These are phyloP conservation scores for Leptestheria dahalacensis DNA, from an alignment of 1,140 invertebrate genomes.

Conservation along the genomic window DNA sequence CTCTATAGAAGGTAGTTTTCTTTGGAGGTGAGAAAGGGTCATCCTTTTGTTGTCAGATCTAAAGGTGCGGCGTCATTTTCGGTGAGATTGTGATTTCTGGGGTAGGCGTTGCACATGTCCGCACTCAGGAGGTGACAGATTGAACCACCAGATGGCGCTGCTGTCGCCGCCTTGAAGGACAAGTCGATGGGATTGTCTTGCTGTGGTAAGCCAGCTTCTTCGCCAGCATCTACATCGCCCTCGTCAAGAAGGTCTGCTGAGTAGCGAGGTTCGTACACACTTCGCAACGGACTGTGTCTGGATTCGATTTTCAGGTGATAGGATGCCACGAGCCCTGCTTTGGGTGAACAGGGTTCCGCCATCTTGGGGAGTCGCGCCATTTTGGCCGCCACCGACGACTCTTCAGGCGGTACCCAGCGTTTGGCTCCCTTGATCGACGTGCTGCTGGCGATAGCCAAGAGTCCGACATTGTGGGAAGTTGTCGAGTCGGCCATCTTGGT, in stretches of 20 bases:
- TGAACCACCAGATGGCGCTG: not conserved
- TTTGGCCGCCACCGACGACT: not conserved
- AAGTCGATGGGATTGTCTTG: not conserved
- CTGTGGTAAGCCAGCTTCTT: not conserved
- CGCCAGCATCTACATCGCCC: not conserved
- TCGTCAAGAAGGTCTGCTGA: not conserved
- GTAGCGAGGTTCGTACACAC: not conserved
- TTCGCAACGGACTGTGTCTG: not conserved
- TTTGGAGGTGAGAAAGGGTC: not conserved
- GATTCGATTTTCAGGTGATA: not conserved
- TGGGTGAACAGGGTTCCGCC: not conserved
- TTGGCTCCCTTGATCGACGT: not conserved
- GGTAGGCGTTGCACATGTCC: not conserved
- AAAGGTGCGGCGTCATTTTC: not conserved
- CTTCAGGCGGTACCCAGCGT: not conserved
- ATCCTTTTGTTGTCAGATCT: not conserved
- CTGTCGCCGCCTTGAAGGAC: not conserved
- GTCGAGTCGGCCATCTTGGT: not conserved
- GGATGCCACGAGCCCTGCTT: not conserved
- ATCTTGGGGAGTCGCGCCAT: not conserved
- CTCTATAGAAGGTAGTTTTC: not conserved
- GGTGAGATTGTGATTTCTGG: not conserved
- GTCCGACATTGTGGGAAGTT: not conserved
- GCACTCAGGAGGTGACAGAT: not conserved
- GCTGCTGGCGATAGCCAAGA: not conserved